Evolutionary conservation across 2,888 invertebrate species (phyloP), one percentile per base, ranked within the genome.

Genomic region (Phoenoteleia sp.): DNA sequence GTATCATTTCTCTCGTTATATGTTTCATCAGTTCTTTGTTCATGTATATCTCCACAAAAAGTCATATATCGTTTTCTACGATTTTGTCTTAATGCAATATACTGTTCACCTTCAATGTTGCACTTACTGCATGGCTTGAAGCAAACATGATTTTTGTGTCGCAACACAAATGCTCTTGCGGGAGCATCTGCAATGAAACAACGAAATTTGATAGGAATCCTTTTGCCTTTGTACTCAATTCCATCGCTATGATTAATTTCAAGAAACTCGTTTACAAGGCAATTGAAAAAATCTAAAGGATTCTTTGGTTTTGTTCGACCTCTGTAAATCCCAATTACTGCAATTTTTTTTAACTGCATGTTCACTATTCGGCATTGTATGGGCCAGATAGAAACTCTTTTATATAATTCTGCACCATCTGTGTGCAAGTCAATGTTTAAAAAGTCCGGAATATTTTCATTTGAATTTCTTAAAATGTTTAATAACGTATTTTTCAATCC

Each of bases 111-210:
- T 13, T 11, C 13, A 39, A 56, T 56, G 17, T 11, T 6, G 21
- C 66, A 66, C 33, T 66, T 47, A 2, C 49, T n/a, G n/a, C n/a
- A n/a, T n/a, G n/a, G n/a, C n/a, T n/a, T n/a, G n/a, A n/a, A n/a
- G n/a, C n/a, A n/a, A n/a, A 54, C 9, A 69, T 69, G 69, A 27
- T 42, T 54, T n/a, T 69, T 54, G 15, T 69, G 69, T 0, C 42
- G 3, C 9, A 69, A 42, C 13, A 69, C 42, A 36, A 54, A 69
- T 7, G 69, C 69, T n/a, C 69, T 54, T n/a, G 69, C 54, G 6
- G 27, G 42, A 39, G 54, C 54, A 29, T 69, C 69, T 13, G 54
- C 69, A n/a, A 69, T 27, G 42, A 69, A 69, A 27, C 27, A 39
- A 11, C 69, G 39, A 13, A 69, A 9, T 54, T 39, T 13, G 2